phyloP scores from a whole-genome alignment of 30 jellyfish, hydroid and myxozoan genomes.

The Turritopsis dohrnii region DNA sequence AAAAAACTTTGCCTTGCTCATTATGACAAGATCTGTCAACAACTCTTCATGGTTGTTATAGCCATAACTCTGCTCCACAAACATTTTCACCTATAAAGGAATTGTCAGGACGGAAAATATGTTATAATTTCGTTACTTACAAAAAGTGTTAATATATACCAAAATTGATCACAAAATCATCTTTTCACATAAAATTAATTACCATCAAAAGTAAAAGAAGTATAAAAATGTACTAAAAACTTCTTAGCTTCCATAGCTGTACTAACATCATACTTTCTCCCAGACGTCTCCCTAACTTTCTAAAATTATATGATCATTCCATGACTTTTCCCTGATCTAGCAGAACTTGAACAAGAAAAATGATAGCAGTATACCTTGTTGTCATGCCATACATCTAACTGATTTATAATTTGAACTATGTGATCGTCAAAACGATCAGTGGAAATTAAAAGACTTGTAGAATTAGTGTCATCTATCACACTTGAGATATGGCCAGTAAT shows the following conservation, averaged over 20 bases:
- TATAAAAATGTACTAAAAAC: too few species aligned
- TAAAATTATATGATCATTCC: too few species aligned
- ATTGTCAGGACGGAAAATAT: background rate
- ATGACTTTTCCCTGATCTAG: too few species aligned
- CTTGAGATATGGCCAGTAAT: background rate
- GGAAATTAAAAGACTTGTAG: background rate
- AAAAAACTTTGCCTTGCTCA: slow-evolving; percentile 64
- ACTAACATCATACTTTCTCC: too few species aligned
- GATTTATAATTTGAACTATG: background rate
- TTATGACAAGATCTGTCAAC: slow-evolving; percentile 64
- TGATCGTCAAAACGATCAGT: background rate
- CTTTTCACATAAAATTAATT: too few species aligned
- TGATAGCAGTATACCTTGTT: background rate
- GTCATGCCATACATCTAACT: background rate
- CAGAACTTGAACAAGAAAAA: background rate
- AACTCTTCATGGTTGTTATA: slow-evolving; percentile 39
- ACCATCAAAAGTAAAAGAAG: too few species aligned
- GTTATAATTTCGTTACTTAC: background rate
- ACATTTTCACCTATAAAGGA: background rate
- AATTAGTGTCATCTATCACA: background rate
- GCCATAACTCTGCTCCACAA: background rate
- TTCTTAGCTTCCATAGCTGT: too few species aligned
- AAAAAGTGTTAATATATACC: background rate
- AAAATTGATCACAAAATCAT: too few species aligned
- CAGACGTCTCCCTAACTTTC: too few species aligned